Percentiles rank a stretch among this genome's conserved stretches.
These are phyloP conservation scores for Thymallus thymallus DNA, from an alignment of 2,113 vertebrate genomes.

Conservation along the genomic window DNA sequence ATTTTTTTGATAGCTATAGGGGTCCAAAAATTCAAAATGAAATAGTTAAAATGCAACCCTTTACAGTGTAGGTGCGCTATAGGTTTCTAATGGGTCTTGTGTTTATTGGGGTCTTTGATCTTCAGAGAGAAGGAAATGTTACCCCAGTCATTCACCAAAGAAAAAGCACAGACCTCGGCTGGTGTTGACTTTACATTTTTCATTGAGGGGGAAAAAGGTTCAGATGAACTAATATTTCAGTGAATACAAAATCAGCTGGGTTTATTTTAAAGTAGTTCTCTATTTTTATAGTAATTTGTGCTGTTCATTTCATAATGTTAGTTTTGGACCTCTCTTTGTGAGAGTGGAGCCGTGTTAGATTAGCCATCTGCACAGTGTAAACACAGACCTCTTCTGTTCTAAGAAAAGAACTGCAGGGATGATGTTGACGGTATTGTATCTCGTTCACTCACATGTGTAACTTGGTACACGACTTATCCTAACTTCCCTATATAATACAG, in stretches of 20 bases:
- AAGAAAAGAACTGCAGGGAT: constrained; percentile 59
- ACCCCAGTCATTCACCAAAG: constrained; percentile 64
- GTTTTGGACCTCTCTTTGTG: constrained; percentile 73
- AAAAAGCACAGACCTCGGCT: constrained; percentile 60
- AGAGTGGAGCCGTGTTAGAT: constrained; percentile 69
- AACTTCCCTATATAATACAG: not conserved
- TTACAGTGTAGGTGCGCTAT: constrained; percentile 1
- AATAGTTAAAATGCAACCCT: not conserved
- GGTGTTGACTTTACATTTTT: constrained; percentile 76
- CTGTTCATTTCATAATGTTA: constrained; percentile 79
- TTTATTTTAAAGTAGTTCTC: constrained; percentile 78
- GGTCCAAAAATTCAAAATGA: too few relatives aligned
- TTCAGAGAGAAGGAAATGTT: constrained; percentile 72
- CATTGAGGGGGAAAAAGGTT: constrained; percentile 52
- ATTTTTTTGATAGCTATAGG: too few relatives aligned
- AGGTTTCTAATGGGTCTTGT: constrained; percentile 35
- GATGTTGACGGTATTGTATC: constrained; percentile 56
- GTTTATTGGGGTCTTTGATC: constrained; percentile 56
- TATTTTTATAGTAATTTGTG: constrained; percentile 82
- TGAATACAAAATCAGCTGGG: constrained; percentile 80
- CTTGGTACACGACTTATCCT: not conserved
- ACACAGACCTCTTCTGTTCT: constrained; percentile 65
- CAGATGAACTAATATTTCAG: constrained; percentile 78
- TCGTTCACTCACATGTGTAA: constrained; percentile 17
- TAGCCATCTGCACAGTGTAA: constrained; percentile 75